Evolutionary conservation across 2,797 vertebrate species (phyloP).

Genomic region (Florisuga fusca): DNA sequence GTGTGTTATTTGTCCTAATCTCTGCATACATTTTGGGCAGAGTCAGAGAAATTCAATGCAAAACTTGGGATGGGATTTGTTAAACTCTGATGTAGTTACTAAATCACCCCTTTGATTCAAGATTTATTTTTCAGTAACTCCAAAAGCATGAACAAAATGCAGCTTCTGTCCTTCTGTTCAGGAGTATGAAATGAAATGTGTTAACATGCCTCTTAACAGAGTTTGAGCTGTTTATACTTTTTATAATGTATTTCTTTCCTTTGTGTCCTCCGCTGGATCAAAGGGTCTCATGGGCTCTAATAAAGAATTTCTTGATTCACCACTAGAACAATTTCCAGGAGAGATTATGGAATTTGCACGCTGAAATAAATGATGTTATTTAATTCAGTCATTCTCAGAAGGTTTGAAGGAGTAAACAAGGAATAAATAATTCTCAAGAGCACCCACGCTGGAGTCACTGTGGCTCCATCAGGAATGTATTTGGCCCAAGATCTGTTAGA

Average conservation of each 20-base stretch:
- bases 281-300: not conserved
- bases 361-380: slow-evolving; percentile 54
- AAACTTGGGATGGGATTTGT: not conserved
- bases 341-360: slow-evolving; percentile 38
- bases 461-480: not conserved
- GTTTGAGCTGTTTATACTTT: not conserved
- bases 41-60: not conserved
- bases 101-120: not conserved
- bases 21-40: fast-evolving
- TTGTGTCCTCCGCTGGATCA: not conserved
- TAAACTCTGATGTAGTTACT: not conserved
- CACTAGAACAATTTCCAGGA: slow-evolving; percentile 32
- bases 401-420: slow-evolving; percentile 41
- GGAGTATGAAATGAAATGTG: not conserved
- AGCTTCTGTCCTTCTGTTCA: not conserved
- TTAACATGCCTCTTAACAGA: not conserved
- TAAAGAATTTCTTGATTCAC: slow-evolving; percentile 49
- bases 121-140: not conserved
- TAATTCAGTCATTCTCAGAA: slow-evolving; percentile 37
- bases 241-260: not conserved
- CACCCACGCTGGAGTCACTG: slow-evolving; percentile 7
- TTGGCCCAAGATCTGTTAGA: not conserved
- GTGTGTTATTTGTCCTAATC: not conserved
- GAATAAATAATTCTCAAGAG: slow-evolving; percentile 14
- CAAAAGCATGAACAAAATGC: not conserved